phyloP scores from a whole-genome alignment of 2,797 vertebrate genomes.

The Ptychobarbus kaznakovi region DNA sequence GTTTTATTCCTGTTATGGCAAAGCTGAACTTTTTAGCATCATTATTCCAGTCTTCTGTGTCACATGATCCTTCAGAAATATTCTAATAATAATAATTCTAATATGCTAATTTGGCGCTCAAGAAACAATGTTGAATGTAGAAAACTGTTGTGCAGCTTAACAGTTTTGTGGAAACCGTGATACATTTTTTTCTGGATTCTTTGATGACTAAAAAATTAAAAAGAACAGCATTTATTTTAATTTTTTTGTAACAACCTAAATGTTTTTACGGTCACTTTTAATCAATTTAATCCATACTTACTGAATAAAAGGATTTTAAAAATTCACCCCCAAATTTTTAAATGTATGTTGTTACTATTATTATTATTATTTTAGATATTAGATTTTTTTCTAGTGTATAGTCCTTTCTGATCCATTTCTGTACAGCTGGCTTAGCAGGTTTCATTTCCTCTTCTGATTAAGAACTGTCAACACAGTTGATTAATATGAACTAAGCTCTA shows the following conservation, averaged over 20 bases:
- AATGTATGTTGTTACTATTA: too few relatives aligned
- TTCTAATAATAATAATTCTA: too few relatives aligned
- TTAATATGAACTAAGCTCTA: neutral
- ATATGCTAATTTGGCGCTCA: neutral
- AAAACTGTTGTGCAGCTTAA: neutral
- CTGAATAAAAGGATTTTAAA: neutral
- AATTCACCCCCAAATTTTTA: too few relatives aligned
- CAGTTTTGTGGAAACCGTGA: neutral
- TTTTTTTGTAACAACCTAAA: neutral
- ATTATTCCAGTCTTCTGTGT: neutral
- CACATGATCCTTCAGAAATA: neutral
- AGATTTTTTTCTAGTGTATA: neutral
- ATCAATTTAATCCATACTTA: neutral
- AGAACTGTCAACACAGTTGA: neutral
- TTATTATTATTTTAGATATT: neutral
- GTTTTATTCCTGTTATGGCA: neutral
- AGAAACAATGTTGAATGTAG: neutral
- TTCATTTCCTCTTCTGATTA: neutral
- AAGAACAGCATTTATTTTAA: neutral
- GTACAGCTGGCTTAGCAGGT: neutral
- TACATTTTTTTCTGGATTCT: neutral
- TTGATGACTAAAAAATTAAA: neutral
- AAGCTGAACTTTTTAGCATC: neutral
- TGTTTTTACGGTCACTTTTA: neutral
- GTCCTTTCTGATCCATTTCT: neutral